Evolutionary conservation across 2,888 invertebrate species (phyloP).

Genomic region (Luperina testacea): DNA sequence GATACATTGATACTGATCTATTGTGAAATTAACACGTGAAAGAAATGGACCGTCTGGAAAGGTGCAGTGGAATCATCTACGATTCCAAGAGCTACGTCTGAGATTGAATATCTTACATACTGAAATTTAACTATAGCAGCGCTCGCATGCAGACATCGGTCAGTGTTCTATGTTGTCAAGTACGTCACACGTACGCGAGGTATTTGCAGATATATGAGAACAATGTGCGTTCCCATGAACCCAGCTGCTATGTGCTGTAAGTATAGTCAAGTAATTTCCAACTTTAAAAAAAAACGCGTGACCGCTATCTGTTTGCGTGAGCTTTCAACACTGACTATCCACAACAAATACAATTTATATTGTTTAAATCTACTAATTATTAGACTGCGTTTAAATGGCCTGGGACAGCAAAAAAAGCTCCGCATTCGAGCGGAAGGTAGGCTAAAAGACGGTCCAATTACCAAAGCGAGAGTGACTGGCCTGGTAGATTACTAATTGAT

Average conservation of each 20-base stretch:
- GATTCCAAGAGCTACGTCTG: constrained; percentile 29
- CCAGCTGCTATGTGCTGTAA: neutral
- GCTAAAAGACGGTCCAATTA: constrained; percentile 45
- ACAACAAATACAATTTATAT: constrained; percentile 16
- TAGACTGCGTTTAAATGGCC: constrained; percentile 33
- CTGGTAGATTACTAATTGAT: constrained; percentile 48
- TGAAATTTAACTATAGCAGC: constrained; percentile 32
- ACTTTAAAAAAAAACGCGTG: neutral
- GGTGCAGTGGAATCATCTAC: constrained; percentile 24
- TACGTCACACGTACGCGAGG: neutral
- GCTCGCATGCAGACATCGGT: constrained; percentile 3
- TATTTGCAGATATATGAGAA: neutral
- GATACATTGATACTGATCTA: constrained; percentile 20
- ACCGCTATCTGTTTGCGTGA: constrained; percentile 7
- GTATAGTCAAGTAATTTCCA: neutral
- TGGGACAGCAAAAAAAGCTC: constrained; percentile 47
- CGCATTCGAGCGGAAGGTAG: constrained; percentile 9
- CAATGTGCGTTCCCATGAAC: neutral
- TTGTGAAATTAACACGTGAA: constrained; percentile 20
- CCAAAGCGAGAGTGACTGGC: constrained; percentile 47
- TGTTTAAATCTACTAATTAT: constrained; percentile 23
- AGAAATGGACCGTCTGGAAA: constrained; percentile 24
- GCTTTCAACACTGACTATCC: constrained; percentile 13
- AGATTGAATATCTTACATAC: constrained; percentile 30
- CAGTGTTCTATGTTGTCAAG: neutral